Evolutionary conservation across 2,888 invertebrate genomes (phyloP), one percentile per base, ranked within the genome.

Genomic region (Eurytoma adleriae): DNA sequence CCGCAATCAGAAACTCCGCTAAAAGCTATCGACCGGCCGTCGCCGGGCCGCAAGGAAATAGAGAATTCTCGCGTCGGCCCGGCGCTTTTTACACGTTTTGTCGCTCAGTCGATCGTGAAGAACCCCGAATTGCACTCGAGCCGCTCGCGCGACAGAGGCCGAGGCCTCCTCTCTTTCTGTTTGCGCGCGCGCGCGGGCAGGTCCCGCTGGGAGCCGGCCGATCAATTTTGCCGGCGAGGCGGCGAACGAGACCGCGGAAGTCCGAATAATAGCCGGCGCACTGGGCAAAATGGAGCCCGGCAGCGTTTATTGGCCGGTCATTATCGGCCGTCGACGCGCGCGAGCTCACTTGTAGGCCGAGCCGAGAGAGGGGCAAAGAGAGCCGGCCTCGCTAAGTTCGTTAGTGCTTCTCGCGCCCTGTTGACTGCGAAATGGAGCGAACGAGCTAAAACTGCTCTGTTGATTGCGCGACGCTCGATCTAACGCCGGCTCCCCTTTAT

Each of bases 31-130:
- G 82, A 83, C 61, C 50, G 27, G 16, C 24, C 74, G 48, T 68
- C 20, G 48, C 12, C 70, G 20, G 12, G 24, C 50, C 40, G 54
- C 54, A 79, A 82, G 79, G 52, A 82, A 78, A 80, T 80, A 66
- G 78, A 77, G 78, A 59, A 82, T 75, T 66, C 78, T 66, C 71
- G 74, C 61, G 79, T 73, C 81, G 73, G 81, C 56, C 76, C 24
- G 24, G 73, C 73, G 76, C 59, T 79, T 71, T 82, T 79, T 79
- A 83, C 83, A 82, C 82, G 78, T 80, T 82, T 83, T 83, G 83
- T 76, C 77, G 71, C 76, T 78, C 82, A 69, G 61, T 72, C 75
- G 74, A 50, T 80, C 74, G 80, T 74, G 77, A 83, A 83, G 64
- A 82, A 74, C 67, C 18, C 76, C 76, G 79, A 80, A 80, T 78